Conservation (phyloP, 92 coral and sea anemone genomes). For the Bergia sp. region DNA sequence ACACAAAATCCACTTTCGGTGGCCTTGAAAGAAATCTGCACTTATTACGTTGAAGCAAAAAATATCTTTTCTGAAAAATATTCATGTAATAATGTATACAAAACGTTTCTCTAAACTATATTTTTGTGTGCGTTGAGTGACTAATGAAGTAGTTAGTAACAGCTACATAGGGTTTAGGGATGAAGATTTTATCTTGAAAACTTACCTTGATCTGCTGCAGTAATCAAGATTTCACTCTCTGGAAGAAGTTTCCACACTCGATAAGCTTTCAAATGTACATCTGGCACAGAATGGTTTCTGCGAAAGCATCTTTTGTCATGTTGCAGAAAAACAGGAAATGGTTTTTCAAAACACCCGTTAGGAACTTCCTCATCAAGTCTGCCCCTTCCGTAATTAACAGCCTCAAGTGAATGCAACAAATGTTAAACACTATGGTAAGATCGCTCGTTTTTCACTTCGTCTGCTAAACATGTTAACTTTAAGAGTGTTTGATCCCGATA, state of each 20-base stretch:
- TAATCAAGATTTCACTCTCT: not conserved
- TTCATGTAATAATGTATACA: no score
- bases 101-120: not conserved
- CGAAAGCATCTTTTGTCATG: not conserved
- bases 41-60: not conserved
- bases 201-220: not conserved
- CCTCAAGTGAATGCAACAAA: not conserved
- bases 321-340: constrained; percentile 3
- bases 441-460: not conserved
- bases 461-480: not conserved
- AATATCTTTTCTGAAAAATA: not conserved
- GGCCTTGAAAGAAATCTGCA: not conserved
- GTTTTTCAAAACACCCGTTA: not conserved
- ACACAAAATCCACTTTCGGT: not conserved
- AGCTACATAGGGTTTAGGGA: no score
- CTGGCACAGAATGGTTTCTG: not conserved
- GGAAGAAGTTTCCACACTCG: not conserved
- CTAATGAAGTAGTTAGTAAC: no score
- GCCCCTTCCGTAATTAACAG: constrained; percentile 11
- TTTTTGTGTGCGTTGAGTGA: not conserved
- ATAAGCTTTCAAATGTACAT: not conserved
- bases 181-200: no score
- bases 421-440: not conserved
- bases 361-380: constrained; percentile 13
- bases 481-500: not conserved